Evolutionary conservation across 2,113 vertebrate genomes (phyloP).

Genomic region (Morone saxatilis): DNA sequence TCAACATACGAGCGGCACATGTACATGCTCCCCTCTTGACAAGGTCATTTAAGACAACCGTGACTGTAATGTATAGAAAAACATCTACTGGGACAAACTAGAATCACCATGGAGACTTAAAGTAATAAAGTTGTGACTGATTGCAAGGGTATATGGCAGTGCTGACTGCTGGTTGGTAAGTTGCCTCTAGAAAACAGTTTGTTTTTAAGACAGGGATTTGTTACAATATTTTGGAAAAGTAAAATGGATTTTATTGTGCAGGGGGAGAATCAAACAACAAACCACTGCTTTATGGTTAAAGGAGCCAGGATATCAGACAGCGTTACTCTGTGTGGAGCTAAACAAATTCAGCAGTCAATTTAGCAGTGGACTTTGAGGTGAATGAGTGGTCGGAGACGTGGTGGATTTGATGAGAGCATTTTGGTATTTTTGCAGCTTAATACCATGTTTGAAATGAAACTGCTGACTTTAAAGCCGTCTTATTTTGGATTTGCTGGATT

Average conservation of each 20-base stretch:
- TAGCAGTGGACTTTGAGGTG: slow-evolving; percentile 59
- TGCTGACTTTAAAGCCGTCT: slow-evolving; percentile 69
- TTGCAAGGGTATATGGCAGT: not conserved
- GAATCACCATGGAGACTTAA: not conserved
- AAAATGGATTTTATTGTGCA: slow-evolving; percentile 10
- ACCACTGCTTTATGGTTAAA: slow-evolving; percentile 37
- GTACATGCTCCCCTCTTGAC: slow-evolving; percentile 1
- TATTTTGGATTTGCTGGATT: slow-evolving; percentile 72
- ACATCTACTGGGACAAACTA: not conserved
- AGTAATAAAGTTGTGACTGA: not conserved
- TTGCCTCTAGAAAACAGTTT: not conserved
- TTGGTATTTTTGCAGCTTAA: slow-evolving; percentile 77
- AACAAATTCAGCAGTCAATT: slow-evolving; percentile 54
- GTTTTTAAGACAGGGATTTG: not conserved
- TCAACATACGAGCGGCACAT: slow-evolving; percentile 45
- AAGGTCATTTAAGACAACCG: not conserved
- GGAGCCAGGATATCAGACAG: slow-evolving; percentile 45
- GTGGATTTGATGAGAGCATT: slow-evolving; percentile 72
- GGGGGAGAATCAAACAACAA: slow-evolving; percentile 26
- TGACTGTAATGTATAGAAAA: slow-evolving; percentile 33
- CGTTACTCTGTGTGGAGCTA: slow-evolving; percentile 14
- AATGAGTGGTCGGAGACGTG: slow-evolving; percentile 65
- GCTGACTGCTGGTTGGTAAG: not conserved
- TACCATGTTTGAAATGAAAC: slow-evolving; percentile 75
- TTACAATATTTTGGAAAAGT: not conserved